Percentiles rank a stretch among this genome's conserved stretches.
These are phyloP conservation scores for Blastomussa wellsi DNA, from an alignment of 92 coral and sea anemone genomes.

Conservation along the genomic window DNA sequence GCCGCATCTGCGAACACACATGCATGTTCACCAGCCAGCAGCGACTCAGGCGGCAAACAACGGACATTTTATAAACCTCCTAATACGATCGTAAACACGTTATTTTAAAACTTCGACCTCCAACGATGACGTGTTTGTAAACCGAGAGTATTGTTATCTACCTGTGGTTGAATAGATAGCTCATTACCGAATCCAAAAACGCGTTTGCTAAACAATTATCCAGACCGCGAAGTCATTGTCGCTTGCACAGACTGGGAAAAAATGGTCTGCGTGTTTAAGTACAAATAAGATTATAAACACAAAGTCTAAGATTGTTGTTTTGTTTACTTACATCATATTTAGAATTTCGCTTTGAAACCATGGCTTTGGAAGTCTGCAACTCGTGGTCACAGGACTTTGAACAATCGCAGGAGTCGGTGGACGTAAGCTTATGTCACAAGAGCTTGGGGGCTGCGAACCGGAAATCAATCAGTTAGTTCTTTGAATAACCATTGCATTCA, in stretches of 20 bases:
- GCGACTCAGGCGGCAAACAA: not conserved
- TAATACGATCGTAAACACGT: constrained; percentile 39
- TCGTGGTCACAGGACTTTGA: constrained; percentile 76
- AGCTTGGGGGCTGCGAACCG: constrained; percentile 82
- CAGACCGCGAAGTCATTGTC: constrained; percentile 42
- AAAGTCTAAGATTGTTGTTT: constrained; percentile 3
- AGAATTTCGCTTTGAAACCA: constrained; percentile 97
- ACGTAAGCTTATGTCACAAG: constrained; percentile 64
- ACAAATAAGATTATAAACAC: constrained; percentile 31
- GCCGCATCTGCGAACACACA: constrained; percentile 23
- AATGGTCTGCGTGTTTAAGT: constrained; percentile 2
- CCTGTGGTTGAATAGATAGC: constrained; percentile 37
- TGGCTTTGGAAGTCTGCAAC: constrained; percentile 75
- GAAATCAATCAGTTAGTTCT: constrained; percentile 66
- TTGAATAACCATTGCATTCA: constrained; percentile 51
- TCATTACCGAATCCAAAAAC: constrained; percentile 45
- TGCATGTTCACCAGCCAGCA: too few species aligned
- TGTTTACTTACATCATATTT: constrained; percentile 96
- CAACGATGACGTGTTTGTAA: constrained; percentile 44
- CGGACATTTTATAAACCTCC: constrained; percentile 18
- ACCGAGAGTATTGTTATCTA: constrained; percentile 40
- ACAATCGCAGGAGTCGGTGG: constrained; percentile 72
- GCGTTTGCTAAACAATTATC: constrained; percentile 40
- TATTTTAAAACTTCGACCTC: constrained; percentile 39
- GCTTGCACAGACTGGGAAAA: constrained; percentile 4